Conservation (phyloP, 2,113 vertebrate genomes). For the Pholis gunnellus region DNA sequence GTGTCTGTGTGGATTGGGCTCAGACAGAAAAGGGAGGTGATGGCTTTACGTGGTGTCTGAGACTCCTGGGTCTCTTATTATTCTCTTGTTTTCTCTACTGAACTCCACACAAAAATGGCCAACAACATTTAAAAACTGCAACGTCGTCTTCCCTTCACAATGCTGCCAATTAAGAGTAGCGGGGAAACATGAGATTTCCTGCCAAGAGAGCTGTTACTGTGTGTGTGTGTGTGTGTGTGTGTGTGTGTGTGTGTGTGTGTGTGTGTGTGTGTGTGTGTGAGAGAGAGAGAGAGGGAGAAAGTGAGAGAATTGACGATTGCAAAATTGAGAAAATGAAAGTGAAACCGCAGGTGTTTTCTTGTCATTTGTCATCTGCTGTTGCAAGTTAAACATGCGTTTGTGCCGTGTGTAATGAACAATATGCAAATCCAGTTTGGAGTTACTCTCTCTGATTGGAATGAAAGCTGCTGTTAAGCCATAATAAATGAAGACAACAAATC, state of each 20-base stretch:
- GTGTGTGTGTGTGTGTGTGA: background rate
- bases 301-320: slow-evolving; percentile 32
- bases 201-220: slow-evolving; percentile 33
- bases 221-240: slow-evolving; percentile 7
- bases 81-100: slow-evolving; percentile 12
- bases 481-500: slow-evolving; percentile 47
- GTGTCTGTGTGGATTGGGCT: background rate
- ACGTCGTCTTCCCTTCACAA: slow-evolving; percentile 39
- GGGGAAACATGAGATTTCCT: slow-evolving; percentile 44
- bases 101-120: slow-evolving; percentile 32
- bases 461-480: slow-evolving; percentile 56
- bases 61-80: slow-evolving; percentile 12
- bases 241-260: background rate
- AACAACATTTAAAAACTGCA: slow-evolving; percentile 40
- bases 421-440: slow-evolving; percentile 64
- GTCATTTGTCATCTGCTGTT: slow-evolving; percentile 57
- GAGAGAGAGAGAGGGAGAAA: slow-evolving; percentile 4
- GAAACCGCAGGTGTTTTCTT: slow-evolving; percentile 56
- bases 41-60: slow-evolving; percentile 14
- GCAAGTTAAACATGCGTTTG: slow-evolving; percentile 56
- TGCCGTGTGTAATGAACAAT: slow-evolving; percentile 57
- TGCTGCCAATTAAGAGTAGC: slow-evolving; percentile 57
- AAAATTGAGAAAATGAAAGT: slow-evolving; percentile 61
- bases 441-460: slow-evolving; percentile 44
- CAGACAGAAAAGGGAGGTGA: slow-evolving; percentile 19